phyloP scores from a whole-genome alignment of 2,113 vertebrate genomes.

The Lasiurus cinereus region DNA sequence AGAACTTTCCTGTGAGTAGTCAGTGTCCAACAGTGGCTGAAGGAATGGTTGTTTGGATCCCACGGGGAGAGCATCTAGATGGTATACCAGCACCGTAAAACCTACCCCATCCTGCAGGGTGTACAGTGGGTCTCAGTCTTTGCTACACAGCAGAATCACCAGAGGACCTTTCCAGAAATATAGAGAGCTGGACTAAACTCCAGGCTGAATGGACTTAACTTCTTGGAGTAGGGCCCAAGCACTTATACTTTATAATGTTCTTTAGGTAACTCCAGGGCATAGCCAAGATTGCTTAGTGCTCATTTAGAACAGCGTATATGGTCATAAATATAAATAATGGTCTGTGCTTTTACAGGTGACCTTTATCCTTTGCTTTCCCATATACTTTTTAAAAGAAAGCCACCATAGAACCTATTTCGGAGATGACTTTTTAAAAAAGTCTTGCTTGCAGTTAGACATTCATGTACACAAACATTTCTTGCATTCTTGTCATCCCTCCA shows the following conservation, averaged over 20 bases:
- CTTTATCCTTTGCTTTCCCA: background rate
- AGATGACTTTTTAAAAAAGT: background rate
- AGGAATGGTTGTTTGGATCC: background rate
- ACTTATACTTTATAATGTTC: background rate
- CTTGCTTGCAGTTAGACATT: background rate
- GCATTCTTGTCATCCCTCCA: background rate
- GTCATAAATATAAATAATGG: background rate
- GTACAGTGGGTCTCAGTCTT: background rate
- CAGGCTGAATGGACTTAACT: background rate
- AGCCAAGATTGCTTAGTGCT: background rate
- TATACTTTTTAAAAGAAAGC: constrained; percentile 11
- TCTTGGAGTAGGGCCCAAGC: background rate
- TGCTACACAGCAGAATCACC: background rate
- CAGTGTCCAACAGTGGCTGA: background rate
- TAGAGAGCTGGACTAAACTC: background rate
- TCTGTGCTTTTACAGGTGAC: background rate
- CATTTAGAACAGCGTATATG: background rate
- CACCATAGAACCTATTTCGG: background rate
- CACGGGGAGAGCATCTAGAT: background rate
- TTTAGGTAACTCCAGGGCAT: background rate
- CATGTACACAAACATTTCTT: background rate
- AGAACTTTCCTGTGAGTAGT: background rate
- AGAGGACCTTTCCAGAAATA: background rate
- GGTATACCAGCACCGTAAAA: accelerated
- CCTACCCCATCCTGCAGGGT: no score